phyloP scores from a whole-genome alignment of 2,797 vertebrate genomes.

The Pipistrellus pygmaeus region DNA sequence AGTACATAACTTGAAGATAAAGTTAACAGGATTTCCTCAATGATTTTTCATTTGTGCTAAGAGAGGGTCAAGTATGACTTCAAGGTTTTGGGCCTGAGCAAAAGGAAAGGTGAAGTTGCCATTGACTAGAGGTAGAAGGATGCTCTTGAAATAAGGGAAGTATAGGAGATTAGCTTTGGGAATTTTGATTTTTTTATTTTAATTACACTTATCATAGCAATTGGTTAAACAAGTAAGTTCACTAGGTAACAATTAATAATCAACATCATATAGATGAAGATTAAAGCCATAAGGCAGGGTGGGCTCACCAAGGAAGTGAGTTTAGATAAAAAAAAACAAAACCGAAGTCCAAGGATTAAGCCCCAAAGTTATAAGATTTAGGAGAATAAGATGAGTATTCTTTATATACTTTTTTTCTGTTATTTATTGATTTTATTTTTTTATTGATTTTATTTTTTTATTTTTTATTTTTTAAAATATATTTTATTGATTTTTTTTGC shows the following conservation, averaged over 20 bases:
- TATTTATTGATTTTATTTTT: too few species aligned
- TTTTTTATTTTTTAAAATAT: too few species aligned
- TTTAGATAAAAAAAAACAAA: neutral
- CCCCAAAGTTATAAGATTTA: neutral
- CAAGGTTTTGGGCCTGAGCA: neutral
- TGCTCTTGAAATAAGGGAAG: neutral
- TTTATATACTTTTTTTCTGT: too few species aligned
- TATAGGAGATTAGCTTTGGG: neutral
- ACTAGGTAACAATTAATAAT: neutral
- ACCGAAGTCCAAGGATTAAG: neutral
- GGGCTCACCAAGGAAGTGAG: neutral
- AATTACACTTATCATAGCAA: neutral
- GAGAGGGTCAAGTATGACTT: neutral
- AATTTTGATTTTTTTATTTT: slow-evolving; percentile 6
- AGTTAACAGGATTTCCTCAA: neutral
- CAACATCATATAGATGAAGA: neutral
- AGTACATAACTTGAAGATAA: neutral
- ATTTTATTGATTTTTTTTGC: too few species aligned
- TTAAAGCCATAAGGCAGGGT: neutral
- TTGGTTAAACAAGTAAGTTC: neutral
- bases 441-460: too few species aligned
- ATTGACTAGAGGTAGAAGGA: neutral
- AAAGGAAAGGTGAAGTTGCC: neutral
- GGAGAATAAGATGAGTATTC: neutral
- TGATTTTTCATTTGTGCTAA: neutral